These are phyloP conservation scores for Balaeniceps rex DNA, from an alignment of 2,113 vertebrate species.

Conservation along the genomic window DNA sequence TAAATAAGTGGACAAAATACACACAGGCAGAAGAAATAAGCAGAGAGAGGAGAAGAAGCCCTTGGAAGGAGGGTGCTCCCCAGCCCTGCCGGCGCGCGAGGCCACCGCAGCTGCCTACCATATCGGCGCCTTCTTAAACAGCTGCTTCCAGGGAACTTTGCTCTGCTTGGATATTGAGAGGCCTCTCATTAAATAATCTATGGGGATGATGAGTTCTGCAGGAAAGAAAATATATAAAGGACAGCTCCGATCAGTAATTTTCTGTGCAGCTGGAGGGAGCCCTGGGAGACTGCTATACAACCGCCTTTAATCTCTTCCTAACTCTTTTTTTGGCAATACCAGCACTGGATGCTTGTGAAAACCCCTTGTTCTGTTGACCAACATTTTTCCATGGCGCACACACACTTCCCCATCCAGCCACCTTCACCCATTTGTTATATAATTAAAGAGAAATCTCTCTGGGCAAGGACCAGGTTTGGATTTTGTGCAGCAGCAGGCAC, in stretches of 20 bases:
- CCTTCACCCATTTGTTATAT: background rate
- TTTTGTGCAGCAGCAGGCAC: background rate
- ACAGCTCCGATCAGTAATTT: background rate
- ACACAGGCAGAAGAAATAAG: background rate
- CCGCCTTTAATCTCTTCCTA: background rate
- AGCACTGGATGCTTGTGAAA: background rate
- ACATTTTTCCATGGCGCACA: background rate
- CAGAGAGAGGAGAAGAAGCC: background rate
- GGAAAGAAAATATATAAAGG: background rate
- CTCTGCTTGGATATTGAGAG: slow-evolving; percentile 74
- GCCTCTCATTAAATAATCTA: slow-evolving; percentile 77
- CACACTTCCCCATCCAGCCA: background rate
- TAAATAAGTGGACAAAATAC: background rate
- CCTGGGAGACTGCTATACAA: background rate
- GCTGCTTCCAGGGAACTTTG: slow-evolving; percentile 86
- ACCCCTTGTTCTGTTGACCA: background rate
- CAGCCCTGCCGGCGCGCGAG: background rate
- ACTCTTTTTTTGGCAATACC: background rate
- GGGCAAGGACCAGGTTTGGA: background rate
- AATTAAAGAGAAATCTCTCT: background rate
- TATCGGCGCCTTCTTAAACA: slow-evolving; percentile 87
- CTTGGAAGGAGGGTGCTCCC: background rate
- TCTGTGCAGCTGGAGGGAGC: background rate
- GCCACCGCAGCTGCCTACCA: slow-evolving; percentile 77
- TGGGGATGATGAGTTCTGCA: slow-evolving; percentile 82